phyloP scores from a whole-genome alignment of 1,140 invertebrate species.

The Hyposmocoma kahamanoa region DNA sequence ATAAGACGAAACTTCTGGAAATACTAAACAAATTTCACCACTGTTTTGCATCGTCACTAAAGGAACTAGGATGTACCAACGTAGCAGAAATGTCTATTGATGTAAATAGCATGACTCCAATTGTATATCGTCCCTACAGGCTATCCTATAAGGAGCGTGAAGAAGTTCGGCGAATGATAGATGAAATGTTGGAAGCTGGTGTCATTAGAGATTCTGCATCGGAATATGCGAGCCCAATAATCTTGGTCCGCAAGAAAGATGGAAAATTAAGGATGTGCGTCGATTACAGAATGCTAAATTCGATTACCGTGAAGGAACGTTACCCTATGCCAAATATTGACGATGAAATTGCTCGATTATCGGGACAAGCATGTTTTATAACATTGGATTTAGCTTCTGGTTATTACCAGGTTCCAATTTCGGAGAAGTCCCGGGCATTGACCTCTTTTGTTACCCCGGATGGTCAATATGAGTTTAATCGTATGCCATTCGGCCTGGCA shows the following conservation, averaged over 20 bases:
- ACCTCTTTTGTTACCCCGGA: slow-evolving; percentile 1
- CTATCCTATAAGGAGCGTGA: background rate
- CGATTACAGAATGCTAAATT: slow-evolving; percentile 3
- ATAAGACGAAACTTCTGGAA: background rate
- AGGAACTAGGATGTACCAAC: background rate
- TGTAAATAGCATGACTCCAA: background rate
- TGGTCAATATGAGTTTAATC: slow-evolving; percentile 3
- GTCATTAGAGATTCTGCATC: background rate
- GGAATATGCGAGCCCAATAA: slow-evolving; percentile 2
- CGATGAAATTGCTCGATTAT: background rate
- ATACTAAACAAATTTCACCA: background rate
- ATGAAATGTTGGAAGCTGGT: background rate
- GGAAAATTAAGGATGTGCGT: background rate
- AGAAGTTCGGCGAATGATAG: background rate
- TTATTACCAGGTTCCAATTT: slow-evolving; percentile 2
- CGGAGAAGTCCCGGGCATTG: background rate
- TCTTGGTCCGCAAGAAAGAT: background rate
- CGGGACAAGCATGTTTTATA: slow-evolving; percentile 1
- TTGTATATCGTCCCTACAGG: slow-evolving; percentile 1
- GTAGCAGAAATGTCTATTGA: background rate
- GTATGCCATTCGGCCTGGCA: slow-evolving; percentile 3
- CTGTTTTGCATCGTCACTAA: background rate
- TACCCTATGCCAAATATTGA: slow-evolving; percentile 1
- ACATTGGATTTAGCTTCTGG: background rate
- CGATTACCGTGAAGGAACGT: background rate